These are phyloP conservation scores for Drosophila ustulata DNA, from an alignment of 2,888 invertebrate species.

Conservation along the genomic window DNA sequence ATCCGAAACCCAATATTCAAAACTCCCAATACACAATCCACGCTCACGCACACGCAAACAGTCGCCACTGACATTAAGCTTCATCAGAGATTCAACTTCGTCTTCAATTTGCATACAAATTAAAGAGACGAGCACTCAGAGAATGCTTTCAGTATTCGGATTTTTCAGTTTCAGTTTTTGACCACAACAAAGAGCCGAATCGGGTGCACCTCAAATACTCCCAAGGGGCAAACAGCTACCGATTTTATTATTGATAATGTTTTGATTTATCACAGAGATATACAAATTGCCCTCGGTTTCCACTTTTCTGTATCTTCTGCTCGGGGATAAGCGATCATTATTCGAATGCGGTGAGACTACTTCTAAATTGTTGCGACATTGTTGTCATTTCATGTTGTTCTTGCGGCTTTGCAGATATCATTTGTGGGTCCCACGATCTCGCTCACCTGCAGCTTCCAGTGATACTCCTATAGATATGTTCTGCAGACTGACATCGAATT, in stretches of 20 bases:
- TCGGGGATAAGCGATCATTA: constrained; percentile 28
- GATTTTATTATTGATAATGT: constrained; percentile 82
- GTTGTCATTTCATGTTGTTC: constrained; percentile 41
- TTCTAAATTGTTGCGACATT: constrained; percentile 30
- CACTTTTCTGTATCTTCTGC: constrained; percentile 27
- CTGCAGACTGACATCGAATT: constrained; percentile 22
- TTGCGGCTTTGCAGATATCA: constrained; percentile 44
- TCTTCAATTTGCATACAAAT: constrained; percentile 75
- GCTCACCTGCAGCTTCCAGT: not conserved
- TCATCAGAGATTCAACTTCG: constrained; percentile 70
- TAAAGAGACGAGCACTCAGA: constrained; percentile 62
- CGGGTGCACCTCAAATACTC: constrained; percentile 59
- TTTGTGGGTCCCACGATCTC: constrained; percentile 16
- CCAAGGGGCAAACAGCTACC: constrained; percentile 80
- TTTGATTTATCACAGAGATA: constrained; percentile 82
- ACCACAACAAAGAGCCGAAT: constrained; percentile 68
- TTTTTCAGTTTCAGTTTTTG: constrained; percentile 31
- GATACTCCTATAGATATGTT: constrained; percentile 32
- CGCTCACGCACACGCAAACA: not conserved
- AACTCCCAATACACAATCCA: not conserved
- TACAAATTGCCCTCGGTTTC: constrained; percentile 58
- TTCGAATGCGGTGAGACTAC: constrained; percentile 37
- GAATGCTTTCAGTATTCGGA: constrained; percentile 33
- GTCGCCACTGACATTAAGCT: constrained; percentile 61
- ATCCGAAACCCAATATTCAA: not conserved